Conservation (phyloP, 2,797 vertebrate genomes). For the Acrossocheilus fasciatus region DNA sequence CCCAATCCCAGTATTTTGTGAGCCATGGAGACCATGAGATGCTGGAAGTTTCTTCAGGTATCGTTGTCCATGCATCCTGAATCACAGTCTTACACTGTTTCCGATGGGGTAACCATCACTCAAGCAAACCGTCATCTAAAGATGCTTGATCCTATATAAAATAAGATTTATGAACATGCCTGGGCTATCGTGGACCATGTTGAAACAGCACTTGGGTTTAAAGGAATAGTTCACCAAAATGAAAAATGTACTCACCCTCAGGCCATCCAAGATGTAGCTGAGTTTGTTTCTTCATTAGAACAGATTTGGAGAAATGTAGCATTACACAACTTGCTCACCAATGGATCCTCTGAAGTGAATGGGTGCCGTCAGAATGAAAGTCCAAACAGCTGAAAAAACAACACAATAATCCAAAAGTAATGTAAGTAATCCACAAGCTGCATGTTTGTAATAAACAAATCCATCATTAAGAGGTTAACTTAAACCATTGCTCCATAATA, state of each 20-base stretch:
- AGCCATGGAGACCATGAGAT: not conserved
- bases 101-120: not conserved
- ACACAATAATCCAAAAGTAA: too few relatives aligned
- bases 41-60: not conserved
- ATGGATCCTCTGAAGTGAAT: not conserved
- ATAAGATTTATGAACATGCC: not conserved
- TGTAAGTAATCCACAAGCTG: too few relatives aligned
- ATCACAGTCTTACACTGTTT: not conserved
- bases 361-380: not conserved
- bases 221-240: not conserved
- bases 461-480: too few relatives aligned
- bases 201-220: not conserved
- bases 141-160: not conserved
- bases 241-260: not conserved
- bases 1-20: not conserved
- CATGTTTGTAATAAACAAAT: too few relatives aligned
- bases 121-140: not conserved
- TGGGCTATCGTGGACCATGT: not conserved
- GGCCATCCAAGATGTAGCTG: not conserved
- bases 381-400: too few relatives aligned
- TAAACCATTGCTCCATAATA: not conserved
- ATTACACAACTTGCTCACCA: not conserved
- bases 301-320: not conserved
- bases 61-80: not conserved
- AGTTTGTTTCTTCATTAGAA: not conserved